phyloP scores from a whole-genome alignment of 2,113 vertebrate genomes.

The Electrona antarctica region DNA sequence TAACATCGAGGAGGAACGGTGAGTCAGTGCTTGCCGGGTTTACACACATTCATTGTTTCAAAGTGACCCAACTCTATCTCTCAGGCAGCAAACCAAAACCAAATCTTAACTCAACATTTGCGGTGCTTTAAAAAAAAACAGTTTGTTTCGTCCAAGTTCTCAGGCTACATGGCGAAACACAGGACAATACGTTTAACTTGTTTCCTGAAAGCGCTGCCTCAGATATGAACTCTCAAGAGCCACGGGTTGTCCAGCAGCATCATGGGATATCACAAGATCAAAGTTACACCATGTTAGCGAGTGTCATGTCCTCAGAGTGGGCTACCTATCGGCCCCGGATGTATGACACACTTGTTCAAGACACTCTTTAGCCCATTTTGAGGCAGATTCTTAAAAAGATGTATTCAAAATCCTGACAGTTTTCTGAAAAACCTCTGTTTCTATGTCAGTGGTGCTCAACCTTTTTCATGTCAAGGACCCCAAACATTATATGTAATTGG shows the following conservation, averaged over 20 bases:
- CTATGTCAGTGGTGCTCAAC: too few relatives aligned
- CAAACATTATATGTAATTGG: too few relatives aligned
- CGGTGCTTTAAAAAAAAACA: background rate
- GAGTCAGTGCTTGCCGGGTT: background rate
- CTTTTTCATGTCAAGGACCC: too few relatives aligned
- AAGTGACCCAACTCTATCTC: background rate
- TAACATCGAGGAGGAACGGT: background rate
- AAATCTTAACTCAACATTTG: slow-evolving; percentile 7
- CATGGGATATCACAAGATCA: slow-evolving; percentile 41
- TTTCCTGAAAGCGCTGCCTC: slow-evolving; percentile 19
- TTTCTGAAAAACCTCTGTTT: too few relatives aligned
- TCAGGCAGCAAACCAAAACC: background rate
- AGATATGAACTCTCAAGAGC: slow-evolving; percentile 1
- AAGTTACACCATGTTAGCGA: slow-evolving; percentile 34
- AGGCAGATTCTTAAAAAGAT: background rate
- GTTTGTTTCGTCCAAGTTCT: background rate
- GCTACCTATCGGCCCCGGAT: background rate
- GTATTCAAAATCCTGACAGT: too few relatives aligned
- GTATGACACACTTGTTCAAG: slow-evolving; percentile 32
- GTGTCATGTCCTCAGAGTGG: slow-evolving; percentile 30
- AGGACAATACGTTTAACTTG: background rate
- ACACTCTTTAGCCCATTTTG: background rate
- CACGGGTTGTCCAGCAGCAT: slow-evolving; percentile 1
- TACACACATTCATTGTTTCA: slow-evolving; percentile 16
- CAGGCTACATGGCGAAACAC: background rate